Base-by-base conservation (phyloP, 2,113 vertebrate genomes). In the Rousettus leschenaultii region DNA sequence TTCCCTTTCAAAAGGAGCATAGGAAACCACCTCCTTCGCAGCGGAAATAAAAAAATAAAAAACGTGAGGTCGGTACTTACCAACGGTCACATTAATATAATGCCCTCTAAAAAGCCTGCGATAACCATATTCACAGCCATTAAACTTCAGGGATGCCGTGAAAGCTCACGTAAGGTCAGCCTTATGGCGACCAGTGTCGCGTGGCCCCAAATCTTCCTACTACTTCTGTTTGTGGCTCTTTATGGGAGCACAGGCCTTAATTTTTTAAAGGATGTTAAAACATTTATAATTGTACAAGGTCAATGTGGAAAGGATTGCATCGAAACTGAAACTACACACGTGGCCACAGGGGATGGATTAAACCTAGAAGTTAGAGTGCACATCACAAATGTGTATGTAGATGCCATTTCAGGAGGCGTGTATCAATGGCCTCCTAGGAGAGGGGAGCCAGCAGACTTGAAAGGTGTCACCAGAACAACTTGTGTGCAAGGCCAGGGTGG, bases 281-380 rank as follows among this genome's bases (percentile, higher is more conserved):
- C 95, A 97, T 96, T 97, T 96, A 96, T 97, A 97, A 96, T 96
- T 89, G 85, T 84, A 40, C 96, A 97, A 98, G 97, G 97, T 97
- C 97, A 96, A 94, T 66, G 91, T 51, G 94, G 93, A 95, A 93
- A 97, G 94, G 91, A 94, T 85, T 91, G 96, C 94, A 65, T 80
- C 7, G 57, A 89, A 92, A 93, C 93, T 61, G 92, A 95, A 96
- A 94, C 80, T 7, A 48, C 80, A 28, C 94, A 89, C 86, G 89
- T 75, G 89, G 91, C 57, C 96, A 93, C 94, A 15, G 89, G 97
- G 97, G 89, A 84, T 86, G 68, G 93, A 95, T 93, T 95, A 91
- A 93, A 74, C 59, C 51, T 48, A 7, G 68, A 74, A 88, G 74
- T 71, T 43, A 38, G 61, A 71, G 51, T 7, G 96, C 94, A 70